Percentiles rank a stretch among this genome's conserved stretches.
Evolutionary conservation across 1,140 invertebrate genomes (phyloP).

Genomic region (Pentalonia nigronervosa): DNA sequence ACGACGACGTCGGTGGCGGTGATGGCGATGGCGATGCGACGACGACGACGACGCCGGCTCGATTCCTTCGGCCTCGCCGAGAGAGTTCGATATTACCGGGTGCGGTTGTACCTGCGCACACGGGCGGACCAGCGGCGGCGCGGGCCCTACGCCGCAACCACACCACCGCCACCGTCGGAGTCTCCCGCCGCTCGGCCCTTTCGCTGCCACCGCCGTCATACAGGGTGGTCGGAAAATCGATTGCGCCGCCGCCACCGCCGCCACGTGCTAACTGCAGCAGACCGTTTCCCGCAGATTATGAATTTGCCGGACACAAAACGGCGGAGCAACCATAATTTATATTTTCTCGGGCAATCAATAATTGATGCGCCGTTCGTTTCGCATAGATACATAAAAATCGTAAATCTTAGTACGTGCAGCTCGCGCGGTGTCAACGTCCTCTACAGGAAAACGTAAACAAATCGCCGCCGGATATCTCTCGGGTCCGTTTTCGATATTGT

Average conservation of each 20-base stretch:
- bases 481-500: too few relatives aligned
- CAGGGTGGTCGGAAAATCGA: slow-evolving; percentile 13
- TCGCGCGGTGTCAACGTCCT: neutral
- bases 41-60: slow-evolving; percentile 28
- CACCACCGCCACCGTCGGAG: neutral
- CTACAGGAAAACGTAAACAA: neutral
- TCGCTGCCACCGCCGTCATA: neutral
- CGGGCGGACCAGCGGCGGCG: neutral
- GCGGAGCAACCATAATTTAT: neutral
- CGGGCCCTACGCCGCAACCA: neutral
- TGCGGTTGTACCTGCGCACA: slow-evolving; percentile 56
- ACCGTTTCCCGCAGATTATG: neutral
- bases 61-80: neutral
- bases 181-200: neutral
- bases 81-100: slow-evolving; percentile 55
- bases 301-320: neutral
- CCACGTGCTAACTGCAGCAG: neutral
- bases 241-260: neutral
- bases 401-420: neutral
- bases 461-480: neutral
- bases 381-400: neutral
- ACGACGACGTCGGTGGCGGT: neutral
- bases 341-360: neutral
- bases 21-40: neutral
- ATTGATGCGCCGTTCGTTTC: neutral